These are phyloP conservation scores for Triplophysa dalaica DNA, from an alignment of 2,113 vertebrate species.

Conservation along the genomic window DNA sequence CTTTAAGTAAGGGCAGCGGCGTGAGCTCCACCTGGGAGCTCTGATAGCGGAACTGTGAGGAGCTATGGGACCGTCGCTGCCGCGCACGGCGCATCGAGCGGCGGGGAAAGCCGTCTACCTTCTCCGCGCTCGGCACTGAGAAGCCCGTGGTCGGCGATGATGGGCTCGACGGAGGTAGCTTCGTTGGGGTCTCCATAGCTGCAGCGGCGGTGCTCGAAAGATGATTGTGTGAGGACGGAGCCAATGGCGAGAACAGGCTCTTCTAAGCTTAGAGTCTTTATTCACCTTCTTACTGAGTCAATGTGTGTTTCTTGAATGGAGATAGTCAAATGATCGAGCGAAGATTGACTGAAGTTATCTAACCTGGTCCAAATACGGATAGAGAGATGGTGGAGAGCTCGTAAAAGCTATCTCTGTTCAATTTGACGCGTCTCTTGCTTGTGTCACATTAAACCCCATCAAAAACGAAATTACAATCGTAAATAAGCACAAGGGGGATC, in stretches of 20 bases:
- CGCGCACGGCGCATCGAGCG: constrained; percentile 87
- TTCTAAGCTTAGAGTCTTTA: constrained; percentile 16
- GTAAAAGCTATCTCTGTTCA: constrained; percentile 49
- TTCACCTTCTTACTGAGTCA: constrained; percentile 7
- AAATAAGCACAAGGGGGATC: constrained; percentile 36
- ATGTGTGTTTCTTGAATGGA: neutral
- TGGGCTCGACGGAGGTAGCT: constrained; percentile 87
- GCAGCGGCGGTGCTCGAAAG: constrained; percentile 27
- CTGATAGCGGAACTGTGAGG: constrained; percentile 93
- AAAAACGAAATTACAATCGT: constrained; percentile 28
- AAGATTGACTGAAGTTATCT: constrained; percentile 6
- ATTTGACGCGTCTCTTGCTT: constrained; percentile 50
- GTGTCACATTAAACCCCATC: constrained; percentile 46
- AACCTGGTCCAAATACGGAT: constrained; percentile 48
- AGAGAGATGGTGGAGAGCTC: constrained; percentile 4
- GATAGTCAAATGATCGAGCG: constrained; percentile 21
- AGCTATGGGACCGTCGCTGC: constrained; percentile 88
- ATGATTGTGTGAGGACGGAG: constrained; percentile 32
- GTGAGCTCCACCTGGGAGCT: constrained; percentile 92
- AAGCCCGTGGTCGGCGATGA: constrained; percentile 88
- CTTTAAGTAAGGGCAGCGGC: constrained; percentile 88
- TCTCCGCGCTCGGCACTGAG: constrained; percentile 88
- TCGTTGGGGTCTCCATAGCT: constrained; percentile 77
- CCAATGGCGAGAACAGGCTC: constrained; percentile 8
- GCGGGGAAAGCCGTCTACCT: constrained; percentile 90